Percentiles rank a stretch among this genome's conserved stretches.
These are phyloP conservation scores for Acrocephalus scirpaceus DNA, from an alignment of 2,797 vertebrate species.

Conservation along the genomic window DNA sequence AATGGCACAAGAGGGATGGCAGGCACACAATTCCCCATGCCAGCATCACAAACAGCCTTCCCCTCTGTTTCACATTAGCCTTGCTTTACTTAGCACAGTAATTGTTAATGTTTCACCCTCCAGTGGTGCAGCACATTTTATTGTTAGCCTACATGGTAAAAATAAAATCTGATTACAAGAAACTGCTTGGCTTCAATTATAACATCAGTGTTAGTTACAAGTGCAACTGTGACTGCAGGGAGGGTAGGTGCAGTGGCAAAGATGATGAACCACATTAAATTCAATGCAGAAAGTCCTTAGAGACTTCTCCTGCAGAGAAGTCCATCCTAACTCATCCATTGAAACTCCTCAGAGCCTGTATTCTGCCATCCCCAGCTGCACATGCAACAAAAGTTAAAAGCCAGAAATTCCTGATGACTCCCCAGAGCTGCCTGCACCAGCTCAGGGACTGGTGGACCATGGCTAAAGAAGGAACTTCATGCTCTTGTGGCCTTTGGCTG, in stretches of 20 bases:
- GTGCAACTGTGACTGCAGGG: neutral
- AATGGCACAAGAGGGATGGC: neutral
- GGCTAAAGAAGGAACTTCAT: neutral
- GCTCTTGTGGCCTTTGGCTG: neutral
- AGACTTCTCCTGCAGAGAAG: neutral
- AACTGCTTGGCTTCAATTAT: neutral
- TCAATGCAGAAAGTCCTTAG: neutral
- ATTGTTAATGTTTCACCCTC: neutral
- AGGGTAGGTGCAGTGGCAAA: neutral
- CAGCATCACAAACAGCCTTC: neutral
- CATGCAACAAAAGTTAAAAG: neutral
- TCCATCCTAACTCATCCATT: neutral
- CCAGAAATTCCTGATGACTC: neutral
- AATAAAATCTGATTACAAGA: constrained; percentile 15
- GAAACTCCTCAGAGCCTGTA: neutral
- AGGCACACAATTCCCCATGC: neutral
- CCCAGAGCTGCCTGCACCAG: neutral
- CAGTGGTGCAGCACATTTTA: neutral
- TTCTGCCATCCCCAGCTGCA: neutral
- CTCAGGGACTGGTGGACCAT: neutral
- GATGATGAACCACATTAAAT: neutral
- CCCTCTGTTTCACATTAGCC: neutral
- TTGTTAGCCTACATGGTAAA: neutral
- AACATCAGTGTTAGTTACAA: neutral
- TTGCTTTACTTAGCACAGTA: neutral